Evolutionary conservation across 2,797 vertebrate genomes (phyloP).

Genomic region (Coendou prehensilis): DNA sequence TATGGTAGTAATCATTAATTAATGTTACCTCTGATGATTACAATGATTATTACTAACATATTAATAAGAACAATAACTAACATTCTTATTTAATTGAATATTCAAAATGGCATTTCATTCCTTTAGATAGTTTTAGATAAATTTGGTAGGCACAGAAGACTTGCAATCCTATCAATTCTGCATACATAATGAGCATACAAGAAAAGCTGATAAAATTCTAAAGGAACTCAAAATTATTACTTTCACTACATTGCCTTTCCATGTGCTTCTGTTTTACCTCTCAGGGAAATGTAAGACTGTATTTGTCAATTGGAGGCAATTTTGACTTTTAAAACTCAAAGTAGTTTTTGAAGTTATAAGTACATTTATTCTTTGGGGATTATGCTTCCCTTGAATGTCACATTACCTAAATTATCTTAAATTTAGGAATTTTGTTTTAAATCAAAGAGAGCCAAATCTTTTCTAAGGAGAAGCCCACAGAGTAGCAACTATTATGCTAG

Average conservation of each 20-base stretch:
- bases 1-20: not conserved
- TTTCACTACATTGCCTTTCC: not conserved
- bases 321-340: constrained; percentile 45
- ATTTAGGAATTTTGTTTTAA: constrained; percentile 62
- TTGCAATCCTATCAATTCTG: not conserved
- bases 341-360: constrained; percentile 23
- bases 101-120: constrained; percentile 40
- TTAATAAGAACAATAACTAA: not conserved
- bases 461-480: constrained; percentile 2
- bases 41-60: not conserved
- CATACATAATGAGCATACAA: constrained; percentile 17
- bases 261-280: not conserved
- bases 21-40: constrained; percentile 2
- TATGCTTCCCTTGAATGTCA: constrained; percentile 25
- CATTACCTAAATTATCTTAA: constrained; percentile 33
- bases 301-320: constrained; percentile 35
- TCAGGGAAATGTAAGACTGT: not conserved
- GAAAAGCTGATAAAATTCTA: constrained; percentile 25
- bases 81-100: constrained; percentile 43
- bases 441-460: not conserved
- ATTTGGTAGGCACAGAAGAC: not conserved
- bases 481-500: not conserved
- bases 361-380: constrained; percentile 47
- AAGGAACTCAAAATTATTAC: not conserved
- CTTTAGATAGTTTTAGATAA: constrained; percentile 42